Percentiles rank a stretch among this genome's conserved stretches.
These are phyloP conservation scores for Brenthis hecate DNA, from an alignment of 2,888 invertebrate species.

Conservation along the genomic window DNA sequence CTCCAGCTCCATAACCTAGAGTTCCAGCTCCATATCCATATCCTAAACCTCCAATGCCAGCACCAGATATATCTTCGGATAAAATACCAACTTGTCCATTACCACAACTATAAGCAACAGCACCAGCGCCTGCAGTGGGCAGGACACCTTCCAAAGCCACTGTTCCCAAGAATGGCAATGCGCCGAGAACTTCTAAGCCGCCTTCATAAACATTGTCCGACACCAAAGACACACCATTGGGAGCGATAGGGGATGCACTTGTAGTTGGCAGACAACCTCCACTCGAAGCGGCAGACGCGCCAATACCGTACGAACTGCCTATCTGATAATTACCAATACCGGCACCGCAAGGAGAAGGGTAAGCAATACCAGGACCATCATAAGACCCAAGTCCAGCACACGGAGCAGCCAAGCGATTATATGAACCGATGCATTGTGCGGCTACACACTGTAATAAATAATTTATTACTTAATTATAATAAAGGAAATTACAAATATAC, in stretches of 20 bases:
- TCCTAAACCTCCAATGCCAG: not conserved
- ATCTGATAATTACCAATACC: slow-evolving; percentile 22
- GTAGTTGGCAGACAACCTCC: slow-evolving; percentile 43
- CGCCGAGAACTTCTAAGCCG: not conserved
- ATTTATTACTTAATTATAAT: not conserved
- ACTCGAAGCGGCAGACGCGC: slow-evolving; percentile 17
- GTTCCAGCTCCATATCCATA: not conserved
- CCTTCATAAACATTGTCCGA: slow-evolving; percentile 52
- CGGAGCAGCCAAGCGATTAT: not conserved
- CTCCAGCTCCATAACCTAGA: slow-evolving; percentile 5
- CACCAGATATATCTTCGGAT: not conserved
- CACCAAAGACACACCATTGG: slow-evolving; percentile 47
- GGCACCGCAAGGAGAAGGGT: slow-evolving; percentile 20
- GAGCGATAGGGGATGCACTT: slow-evolving; percentile 48
- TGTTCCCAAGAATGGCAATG: too few relatives aligned
- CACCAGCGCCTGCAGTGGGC: slow-evolving; percentile 13
- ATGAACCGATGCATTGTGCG: slow-evolving; percentile 38
- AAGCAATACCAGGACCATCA: not conserved
- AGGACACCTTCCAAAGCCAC: too few relatives aligned
- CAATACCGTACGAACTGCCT: slow-evolving; percentile 8
- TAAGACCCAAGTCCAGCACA: slow-evolving; percentile 1
- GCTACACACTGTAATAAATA: slow-evolving; percentile 39
- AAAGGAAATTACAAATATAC: too few relatives aligned
- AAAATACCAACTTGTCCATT: not conserved
- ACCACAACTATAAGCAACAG: not conserved